Percentiles rank a stretch among this genome's conserved stretches.
phyloP scores from a whole-genome alignment of 2,113 vertebrate species.

The Cygnus buccinator region DNA sequence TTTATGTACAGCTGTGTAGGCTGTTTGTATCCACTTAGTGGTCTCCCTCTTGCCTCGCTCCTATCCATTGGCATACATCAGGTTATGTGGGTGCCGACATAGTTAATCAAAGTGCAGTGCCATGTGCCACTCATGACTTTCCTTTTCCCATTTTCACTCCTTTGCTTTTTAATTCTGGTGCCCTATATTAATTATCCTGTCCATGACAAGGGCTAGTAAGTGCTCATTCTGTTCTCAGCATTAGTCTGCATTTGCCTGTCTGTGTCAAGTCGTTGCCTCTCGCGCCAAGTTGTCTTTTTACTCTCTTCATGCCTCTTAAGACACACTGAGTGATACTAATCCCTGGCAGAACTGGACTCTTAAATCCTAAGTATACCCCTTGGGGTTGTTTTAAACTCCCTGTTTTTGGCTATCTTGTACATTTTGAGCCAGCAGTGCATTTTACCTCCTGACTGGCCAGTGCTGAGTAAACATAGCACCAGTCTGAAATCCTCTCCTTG shows the following conservation, averaged over 20 bases:
- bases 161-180: neutral
- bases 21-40: neutral
- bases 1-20: neutral
- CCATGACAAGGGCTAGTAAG: neutral
- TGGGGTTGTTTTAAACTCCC: neutral
- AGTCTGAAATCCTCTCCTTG: constrained; percentile 11
- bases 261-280: neutral
- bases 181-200: neutral
- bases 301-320: neutral
- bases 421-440: neutral
- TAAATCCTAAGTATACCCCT: neutral
- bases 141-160: neutral
- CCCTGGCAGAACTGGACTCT: neutral
- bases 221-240: neutral
- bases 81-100: neutral
- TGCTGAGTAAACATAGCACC: neutral
- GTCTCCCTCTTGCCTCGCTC: neutral
- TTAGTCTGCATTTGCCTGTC: neutral
- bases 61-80: neutral
- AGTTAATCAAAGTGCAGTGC: neutral
- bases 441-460: neutral
- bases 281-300: neutral
- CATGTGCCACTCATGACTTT: neutral
- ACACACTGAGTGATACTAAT: neutral
- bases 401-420: neutral